A percentile compares a stretch with the other conserved stretches of the same genome.
Conservation (phyloP, 64 coral and sea anemone genomes). For the Montipora efflorescens region DNA sequence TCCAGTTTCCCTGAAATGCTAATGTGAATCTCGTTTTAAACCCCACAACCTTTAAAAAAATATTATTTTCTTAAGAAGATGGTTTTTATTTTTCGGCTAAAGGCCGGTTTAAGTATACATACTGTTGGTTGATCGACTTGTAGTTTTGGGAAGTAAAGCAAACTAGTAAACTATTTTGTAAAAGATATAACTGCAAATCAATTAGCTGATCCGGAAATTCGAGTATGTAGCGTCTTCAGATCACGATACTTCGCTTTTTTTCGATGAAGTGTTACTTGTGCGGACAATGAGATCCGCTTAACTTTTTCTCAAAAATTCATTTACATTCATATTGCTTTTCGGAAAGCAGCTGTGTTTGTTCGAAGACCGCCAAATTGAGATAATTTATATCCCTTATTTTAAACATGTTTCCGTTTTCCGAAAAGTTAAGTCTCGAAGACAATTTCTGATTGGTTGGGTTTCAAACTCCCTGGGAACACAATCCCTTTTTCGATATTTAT, state of each 20-base stretch:
- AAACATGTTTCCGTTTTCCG: not conserved
- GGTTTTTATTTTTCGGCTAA: not conserved
- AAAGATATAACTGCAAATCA: no score
- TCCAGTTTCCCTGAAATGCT: no score
- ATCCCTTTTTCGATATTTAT: not conserved
- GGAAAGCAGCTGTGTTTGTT: constrained; percentile 5
- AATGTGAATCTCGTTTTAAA: no score
- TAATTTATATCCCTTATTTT: not conserved
- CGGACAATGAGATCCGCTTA: not conserved
- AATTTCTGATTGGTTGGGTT: constrained; percentile 1
- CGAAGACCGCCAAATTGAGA: not conserved
- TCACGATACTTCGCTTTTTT: not conserved
- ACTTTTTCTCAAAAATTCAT: not conserved
- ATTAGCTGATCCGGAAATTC: no score
- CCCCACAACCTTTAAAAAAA: not conserved
- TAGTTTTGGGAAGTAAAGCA: no score
- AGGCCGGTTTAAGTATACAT: not conserved
- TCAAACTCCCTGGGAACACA: not conserved
- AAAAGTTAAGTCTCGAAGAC: not conserved
- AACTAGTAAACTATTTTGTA: no score
- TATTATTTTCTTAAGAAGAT: not conserved
- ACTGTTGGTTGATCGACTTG: not conserved
- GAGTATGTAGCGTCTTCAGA: no score
- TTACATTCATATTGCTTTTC: constrained; percentile 34
- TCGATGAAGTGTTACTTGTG: not conserved